Evolutionary conservation across 2,888 invertebrate species (phyloP).

Genomic region (Aradus depressus): DNA sequence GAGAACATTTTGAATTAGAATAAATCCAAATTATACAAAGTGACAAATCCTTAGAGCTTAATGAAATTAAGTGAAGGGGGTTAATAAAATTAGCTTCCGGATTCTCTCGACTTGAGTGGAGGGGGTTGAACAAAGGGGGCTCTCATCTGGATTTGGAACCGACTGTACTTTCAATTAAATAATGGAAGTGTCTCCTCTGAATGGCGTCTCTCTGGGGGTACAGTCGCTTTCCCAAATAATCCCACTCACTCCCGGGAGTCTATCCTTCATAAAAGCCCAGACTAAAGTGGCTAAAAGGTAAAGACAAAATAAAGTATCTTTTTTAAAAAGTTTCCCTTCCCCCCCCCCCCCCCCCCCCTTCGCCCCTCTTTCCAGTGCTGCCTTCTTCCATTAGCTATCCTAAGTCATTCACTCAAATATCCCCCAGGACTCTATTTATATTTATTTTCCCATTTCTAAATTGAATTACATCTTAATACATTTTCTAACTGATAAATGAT

Average conservation of each 20-base stretch:
- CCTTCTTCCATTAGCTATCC: constrained; percentile 12
- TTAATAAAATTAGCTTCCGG: constrained; percentile 14
- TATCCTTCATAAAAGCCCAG: constrained; percentile 11
- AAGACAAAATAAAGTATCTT: constrained; percentile 19
- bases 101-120: not conserved
- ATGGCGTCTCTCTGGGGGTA: constrained; percentile 9
- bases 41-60: not conserved
- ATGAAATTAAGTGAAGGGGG: constrained; percentile 11
- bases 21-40: not conserved
- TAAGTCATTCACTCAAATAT: constrained; percentile 12
- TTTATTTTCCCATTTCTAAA: constrained; percentile 15
- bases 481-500: too few species aligned
- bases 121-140: constrained; percentile 5
- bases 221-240: constrained; percentile 13
- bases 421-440: constrained; percentile 9
- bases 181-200: constrained; percentile 15
- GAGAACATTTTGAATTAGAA: not conserved
- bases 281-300: constrained; percentile 15
- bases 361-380: constrained; percentile 1
- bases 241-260: constrained; percentile 1
- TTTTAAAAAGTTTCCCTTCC: constrained; percentile 15
- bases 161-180: constrained; percentile 19
- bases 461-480: constrained; percentile 13
- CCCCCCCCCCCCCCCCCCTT: constrained; percentile 3
- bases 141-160: constrained; percentile 11